phyloP scores from a whole-genome alignment of 2,113 vertebrate genomes.

The Gasterosteus aculeatus region DNA sequence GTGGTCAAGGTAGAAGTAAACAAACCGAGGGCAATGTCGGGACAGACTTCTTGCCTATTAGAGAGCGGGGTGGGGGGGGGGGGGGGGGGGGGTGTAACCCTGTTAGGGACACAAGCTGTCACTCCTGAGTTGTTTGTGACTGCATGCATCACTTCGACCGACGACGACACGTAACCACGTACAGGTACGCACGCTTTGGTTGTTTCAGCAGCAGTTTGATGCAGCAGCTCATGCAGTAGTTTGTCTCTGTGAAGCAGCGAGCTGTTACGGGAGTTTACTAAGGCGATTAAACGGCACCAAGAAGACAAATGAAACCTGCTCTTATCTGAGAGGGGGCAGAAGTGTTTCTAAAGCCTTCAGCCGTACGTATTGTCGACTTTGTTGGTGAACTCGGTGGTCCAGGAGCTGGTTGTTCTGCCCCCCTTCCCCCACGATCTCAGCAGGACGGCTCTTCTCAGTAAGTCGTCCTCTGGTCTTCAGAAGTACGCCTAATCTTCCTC shows the following conservation, averaged over 20 bases:
- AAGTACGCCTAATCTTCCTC: conserved; percentile 67
- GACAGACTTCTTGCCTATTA: conserved; percentile 38
- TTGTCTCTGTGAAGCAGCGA: conserved; percentile 16
- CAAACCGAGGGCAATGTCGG: not conserved
- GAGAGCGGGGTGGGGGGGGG: too few species aligned
- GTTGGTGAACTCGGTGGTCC: not conserved
- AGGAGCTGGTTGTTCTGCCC: not conserved
- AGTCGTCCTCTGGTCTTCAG: conserved; percentile 23
- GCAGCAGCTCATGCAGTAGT: not conserved
- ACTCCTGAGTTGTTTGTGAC: conserved; percentile 1
- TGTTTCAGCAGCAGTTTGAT: not conserved
- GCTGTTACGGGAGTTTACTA: conserved; percentile 31
- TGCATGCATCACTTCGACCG: conserved; percentile 12
- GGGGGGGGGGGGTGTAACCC: conserved; percentile 13
- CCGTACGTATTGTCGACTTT: not conserved
- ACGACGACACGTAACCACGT: not conserved
- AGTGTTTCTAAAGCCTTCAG: not conserved
- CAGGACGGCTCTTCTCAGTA: conserved; percentile 28
- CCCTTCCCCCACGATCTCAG: conserved; percentile 21
- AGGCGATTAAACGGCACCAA: conserved; percentile 49
- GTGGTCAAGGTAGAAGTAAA: conserved; percentile 5
- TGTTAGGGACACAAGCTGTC: conserved; percentile 44
- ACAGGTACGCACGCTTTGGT: conserved; percentile 42
- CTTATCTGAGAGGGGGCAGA: not conserved
- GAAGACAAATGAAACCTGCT: not conserved